Conservation (phyloP, 37 sponge, comb jelly and placozoan species). For the Eunapius fragilis region DNA sequence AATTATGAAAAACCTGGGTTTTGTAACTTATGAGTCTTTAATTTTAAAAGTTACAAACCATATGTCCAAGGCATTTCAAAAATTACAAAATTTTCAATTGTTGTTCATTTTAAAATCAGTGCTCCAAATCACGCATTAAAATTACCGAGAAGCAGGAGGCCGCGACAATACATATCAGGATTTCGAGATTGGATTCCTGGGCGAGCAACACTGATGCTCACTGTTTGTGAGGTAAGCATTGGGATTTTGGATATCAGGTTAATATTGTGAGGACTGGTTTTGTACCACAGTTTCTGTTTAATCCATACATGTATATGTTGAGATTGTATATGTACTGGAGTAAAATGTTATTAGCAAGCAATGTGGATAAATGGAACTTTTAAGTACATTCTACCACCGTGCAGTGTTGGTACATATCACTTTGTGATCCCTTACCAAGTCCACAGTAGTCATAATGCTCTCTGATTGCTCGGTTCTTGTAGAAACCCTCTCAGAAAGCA, state of each 20-base stretch:
- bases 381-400: no score
- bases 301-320: not conserved
- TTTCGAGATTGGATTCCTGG: not conserved
- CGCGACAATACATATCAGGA: not conserved
- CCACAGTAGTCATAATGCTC: no score
- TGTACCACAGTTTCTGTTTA: not conserved
- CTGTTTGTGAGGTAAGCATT: not conserved
- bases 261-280: not conserved
- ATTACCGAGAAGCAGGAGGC: not conserved
- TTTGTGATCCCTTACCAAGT: no score
- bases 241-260: not conserved
- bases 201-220: not conserved
- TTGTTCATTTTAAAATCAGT: not conserved
- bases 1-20: no score
- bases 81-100: not conserved
- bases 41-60: not conserved
- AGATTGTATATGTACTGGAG: not conserved
- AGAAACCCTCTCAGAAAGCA: no score
- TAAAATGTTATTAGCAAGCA: no score
- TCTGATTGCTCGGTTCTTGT: no score
- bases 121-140: not conserved
- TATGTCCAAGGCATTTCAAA: not conserved
- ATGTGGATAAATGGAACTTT: no score
- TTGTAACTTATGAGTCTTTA: not conserved
- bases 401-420: no score